Evolutionary conservation across 2,113 vertebrate genomes (phyloP), one percentile per base, ranked within the genome.

Genomic region (Callionymus lyra): DNA sequence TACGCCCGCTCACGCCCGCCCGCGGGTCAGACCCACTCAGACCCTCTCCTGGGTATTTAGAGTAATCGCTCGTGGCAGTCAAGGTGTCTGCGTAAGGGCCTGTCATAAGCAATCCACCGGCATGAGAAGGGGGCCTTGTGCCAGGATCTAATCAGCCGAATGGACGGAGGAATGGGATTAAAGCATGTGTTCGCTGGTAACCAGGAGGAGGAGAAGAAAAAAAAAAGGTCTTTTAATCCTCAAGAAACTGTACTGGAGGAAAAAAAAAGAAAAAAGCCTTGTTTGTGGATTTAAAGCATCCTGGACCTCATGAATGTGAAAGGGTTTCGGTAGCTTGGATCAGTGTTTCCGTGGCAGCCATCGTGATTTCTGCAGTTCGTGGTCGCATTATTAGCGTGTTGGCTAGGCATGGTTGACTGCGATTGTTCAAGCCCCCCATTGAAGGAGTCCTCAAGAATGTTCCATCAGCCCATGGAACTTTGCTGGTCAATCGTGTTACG

Each of bases 31-130:
- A 44, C 47, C 51, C 37, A 36, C 53, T 59, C 49, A 46, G 53
- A 52, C 44, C 52, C 57, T 60, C 71, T 74, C 54, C 41, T 56
- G 72, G 53, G 72, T 67, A 72, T 72, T 80, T 76, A 67, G 64
- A 73, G 76, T 74, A 74, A 78, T 80, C 72, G 63, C 59, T 69
- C 50, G 40, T 74, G 76, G 76, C 76, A 80, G 72, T 74, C 52
- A 53, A 80, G 76, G 76, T 80, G 79, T 77, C 76, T 74, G 76
- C 74, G 43, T 70, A 76, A 82, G 76, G 61, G 70, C 74, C 79
- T 82, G 79, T 82, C 79, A 78, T 69, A 72, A 72, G 76, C 74
- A 76, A 80, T 82, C 70, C 57, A 39, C 13, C 53, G 70, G 65
- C 63, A 76, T 76, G 76, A 72, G 72, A 65, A 64, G 59, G 50